Evolutionary conservation across 1,140 invertebrate species (phyloP), one percentile per base, ranked within the genome.

Genomic region (Delia radicum): DNA sequence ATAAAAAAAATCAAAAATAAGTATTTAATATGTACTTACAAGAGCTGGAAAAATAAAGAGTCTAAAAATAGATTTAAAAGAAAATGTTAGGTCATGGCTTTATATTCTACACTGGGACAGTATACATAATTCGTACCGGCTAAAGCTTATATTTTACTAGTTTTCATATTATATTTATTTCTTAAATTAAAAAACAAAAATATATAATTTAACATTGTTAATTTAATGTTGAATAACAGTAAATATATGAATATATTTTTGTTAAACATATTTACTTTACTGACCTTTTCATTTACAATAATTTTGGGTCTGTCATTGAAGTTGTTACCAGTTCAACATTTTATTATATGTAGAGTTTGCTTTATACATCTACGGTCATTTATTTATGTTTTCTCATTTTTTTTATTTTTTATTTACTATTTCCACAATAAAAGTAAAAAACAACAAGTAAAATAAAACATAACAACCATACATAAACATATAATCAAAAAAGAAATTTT

Each of bases 391-490:
- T 55, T 55, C 21, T 21, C 24, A 21, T 48, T n/a, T n/a, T 13
- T 48, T n/a, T 48, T 48, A n/a, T 48, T 48, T 18, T 21, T 55
- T 55, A 21, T 21, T 55, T 55, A 21, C 21, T 55, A 21, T 55
- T 55, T 55, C 24, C 24, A 24, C 24, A 55, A 55, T 55, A 55
- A 55, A 21, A 55, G 24, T 21, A 21, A 24, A 69, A 69, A 69
- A 12, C n/a, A 69, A 69, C n/a, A 21, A 31, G 2, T 24, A 69
- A 69, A 69, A 69, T 69, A 69, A 69, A 69, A 69, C 65, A 69
- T 69, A 69, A 69, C 65, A 37, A 69, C 65, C 65, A 37, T 33
- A 69, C 65, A 69, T 69, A 69, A 69, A 69, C 65, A 69, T 69
- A 33, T 69, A 69, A 69, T 69, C 65, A 69, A 69, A 69, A 15